A percentile compares a stretch with the other conserved stretches of the same genome.
Conservation (phyloP, 2,113 vertebrate species). For the Neolamprologus tretocephalus region DNA sequence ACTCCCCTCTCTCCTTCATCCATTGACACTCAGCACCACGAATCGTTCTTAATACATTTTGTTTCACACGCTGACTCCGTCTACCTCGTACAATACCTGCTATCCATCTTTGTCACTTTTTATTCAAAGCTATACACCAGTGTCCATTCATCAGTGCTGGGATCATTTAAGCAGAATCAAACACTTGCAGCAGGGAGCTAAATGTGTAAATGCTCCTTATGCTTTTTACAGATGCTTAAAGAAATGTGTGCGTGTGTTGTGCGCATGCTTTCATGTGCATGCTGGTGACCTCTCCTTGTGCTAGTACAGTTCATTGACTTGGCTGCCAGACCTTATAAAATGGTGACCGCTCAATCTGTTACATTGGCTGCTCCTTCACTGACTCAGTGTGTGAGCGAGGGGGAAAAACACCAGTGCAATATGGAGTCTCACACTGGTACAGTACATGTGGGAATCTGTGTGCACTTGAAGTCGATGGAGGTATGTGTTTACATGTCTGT, state of each 20-base stretch:
- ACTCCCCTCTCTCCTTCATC: neutral
- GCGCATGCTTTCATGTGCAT: neutral
- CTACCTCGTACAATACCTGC: neutral
- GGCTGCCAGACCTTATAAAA: slow-evolving; percentile 33
- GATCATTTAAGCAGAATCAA: neutral
- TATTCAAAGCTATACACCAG: neutral
- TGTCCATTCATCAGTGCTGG: neutral
- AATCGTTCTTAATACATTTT: slow-evolving; percentile 3
- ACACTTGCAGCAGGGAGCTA: neutral
- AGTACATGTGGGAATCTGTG: neutral
- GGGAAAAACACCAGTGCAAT: neutral
- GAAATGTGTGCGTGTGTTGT: neutral
- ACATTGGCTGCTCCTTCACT: neutral
- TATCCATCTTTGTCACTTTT: slow-evolving; percentile 27
- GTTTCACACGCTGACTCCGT: neutral
- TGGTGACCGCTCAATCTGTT: slow-evolving; percentile 32
- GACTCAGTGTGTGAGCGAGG: neutral
- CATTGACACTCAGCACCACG: neutral
- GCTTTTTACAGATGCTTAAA: neutral
- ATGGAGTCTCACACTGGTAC: neutral
- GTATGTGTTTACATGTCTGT: neutral
- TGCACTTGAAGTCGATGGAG: neutral
- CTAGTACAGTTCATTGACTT: slow-evolving; percentile 15
- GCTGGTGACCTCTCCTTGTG: neutral
- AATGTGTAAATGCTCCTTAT: neutral